These are phyloP conservation scores for Drosophila subquinaria DNA, from an alignment of 2,888 invertebrate genomes.

Conservation along the genomic window DNA sequence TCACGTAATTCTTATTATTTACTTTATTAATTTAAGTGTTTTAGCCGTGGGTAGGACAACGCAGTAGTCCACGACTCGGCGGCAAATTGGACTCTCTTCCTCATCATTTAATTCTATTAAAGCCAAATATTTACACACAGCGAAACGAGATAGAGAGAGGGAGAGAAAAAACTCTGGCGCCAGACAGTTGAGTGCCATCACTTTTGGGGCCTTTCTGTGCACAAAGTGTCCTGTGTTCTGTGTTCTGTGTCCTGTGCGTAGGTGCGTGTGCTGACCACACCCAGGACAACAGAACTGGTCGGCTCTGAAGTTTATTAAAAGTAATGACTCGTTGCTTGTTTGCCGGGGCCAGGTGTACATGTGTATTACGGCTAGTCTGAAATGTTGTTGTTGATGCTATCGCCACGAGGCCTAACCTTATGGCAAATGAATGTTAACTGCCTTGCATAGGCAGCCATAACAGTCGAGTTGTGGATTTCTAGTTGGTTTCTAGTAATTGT, in stretches of 20 bases:
- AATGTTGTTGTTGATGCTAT: slow-evolving; percentile 31
- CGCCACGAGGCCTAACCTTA: slow-evolving; percentile 1
- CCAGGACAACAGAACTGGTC: slow-evolving; percentile 24
- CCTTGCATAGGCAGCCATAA: not conserved
- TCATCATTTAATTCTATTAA: slow-evolving; percentile 81
- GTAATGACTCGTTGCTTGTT: slow-evolving; percentile 67
- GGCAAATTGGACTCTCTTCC: slow-evolving; percentile 35
- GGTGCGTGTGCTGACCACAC: slow-evolving; percentile 41
- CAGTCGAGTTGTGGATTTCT: slow-evolving; percentile 3
- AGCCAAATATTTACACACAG: slow-evolving; percentile 73
- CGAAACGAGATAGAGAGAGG: not conserved
- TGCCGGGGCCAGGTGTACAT: slow-evolving; percentile 22
- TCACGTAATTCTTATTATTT: slow-evolving; percentile 75
- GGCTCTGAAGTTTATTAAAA: slow-evolving; percentile 66
- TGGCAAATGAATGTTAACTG: slow-evolving; percentile 34
- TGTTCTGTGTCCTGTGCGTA: slow-evolving; percentile 16
- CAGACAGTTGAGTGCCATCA: slow-evolving; percentile 33
- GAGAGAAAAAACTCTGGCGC: slow-evolving; percentile 7
- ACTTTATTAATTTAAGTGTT: slow-evolving; percentile 83
- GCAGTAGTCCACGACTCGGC: slow-evolving; percentile 3
- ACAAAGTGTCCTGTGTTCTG: slow-evolving; percentile 8
- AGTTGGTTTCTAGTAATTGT: slow-evolving; percentile 2
- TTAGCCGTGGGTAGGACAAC: slow-evolving; percentile 52
- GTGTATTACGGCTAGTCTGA: slow-evolving; percentile 14
- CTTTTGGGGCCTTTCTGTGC: slow-evolving; percentile 37